Conservation (phyloP, 2,113 vertebrate species). For the Hydrolagus affinis region DNA sequence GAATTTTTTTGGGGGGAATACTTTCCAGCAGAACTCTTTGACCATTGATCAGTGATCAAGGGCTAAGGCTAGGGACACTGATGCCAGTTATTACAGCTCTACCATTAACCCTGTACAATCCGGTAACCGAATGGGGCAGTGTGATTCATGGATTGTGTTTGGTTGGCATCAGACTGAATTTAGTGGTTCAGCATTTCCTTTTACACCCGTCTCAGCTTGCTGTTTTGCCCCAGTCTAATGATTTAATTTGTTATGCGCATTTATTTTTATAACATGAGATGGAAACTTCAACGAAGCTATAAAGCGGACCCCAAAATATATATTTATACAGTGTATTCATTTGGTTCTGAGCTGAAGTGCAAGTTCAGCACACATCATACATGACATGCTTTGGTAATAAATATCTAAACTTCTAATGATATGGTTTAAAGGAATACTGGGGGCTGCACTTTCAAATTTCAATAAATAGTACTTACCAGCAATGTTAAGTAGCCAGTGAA, state of each 20-base stretch:
- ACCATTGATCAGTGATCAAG: too few species aligned
- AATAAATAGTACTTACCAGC: not conserved
- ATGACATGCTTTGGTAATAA: not conserved
- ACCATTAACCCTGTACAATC: too few species aligned
- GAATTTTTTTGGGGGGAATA: too few species aligned
- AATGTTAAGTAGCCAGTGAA: not conserved
- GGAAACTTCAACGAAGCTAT: not conserved
- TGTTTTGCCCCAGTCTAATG: not conserved
- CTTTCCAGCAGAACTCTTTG: too few species aligned
- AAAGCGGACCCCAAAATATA: not conserved
- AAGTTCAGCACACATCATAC: not conserved
- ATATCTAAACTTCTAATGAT: not conserved
- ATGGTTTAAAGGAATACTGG: not conserved
- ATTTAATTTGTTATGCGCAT: not conserved
- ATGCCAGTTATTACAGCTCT: too few species aligned
- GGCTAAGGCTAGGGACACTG: too few species aligned
- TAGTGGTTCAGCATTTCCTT: too few species aligned
- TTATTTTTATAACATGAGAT: not conserved
- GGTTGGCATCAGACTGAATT: too few species aligned
- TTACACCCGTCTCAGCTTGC: too few species aligned
- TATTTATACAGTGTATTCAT: not conserved
- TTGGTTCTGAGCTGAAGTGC: not conserved
- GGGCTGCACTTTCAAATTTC: not conserved
- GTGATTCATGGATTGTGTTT: too few species aligned
- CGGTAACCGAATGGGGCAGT: too few species aligned